Conservation (phyloP, 2,113 vertebrate genomes). For the Sterrhoptilus dennistouni region DNA sequence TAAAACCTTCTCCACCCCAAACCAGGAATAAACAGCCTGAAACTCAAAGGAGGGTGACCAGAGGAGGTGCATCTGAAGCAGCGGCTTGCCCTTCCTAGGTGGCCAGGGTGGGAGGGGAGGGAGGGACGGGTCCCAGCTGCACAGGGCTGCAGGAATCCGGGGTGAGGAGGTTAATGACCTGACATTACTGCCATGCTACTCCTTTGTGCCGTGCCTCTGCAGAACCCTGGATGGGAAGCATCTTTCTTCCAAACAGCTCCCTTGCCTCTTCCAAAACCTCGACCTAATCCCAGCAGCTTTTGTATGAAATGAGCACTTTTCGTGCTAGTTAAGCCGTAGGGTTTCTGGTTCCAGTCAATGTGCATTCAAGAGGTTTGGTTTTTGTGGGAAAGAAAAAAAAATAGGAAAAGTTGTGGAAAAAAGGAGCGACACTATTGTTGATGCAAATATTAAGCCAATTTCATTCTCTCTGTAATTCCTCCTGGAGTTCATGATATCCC, state of each 20-base stretch:
- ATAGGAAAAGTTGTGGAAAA: background rate
- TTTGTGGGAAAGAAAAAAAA: background rate
- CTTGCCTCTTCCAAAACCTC: background rate
- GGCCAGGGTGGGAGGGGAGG: background rate
- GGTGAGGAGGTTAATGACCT: slow-evolving; percentile 60
- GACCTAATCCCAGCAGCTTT: background rate
- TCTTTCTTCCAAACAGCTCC: background rate
- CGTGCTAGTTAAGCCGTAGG: background rate
- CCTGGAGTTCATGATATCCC: background rate
- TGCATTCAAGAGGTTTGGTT: background rate
- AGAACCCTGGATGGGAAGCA: background rate
- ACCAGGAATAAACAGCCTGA: background rate
- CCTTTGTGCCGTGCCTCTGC: background rate
- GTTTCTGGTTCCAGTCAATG: background rate
- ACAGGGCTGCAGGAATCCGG: background rate
- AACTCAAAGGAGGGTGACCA: background rate
- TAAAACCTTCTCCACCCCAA: background rate
- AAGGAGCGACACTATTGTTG: background rate
- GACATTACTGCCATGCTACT: background rate
- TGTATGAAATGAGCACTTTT: background rate
- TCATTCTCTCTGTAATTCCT: background rate
- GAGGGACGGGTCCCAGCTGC: background rate
- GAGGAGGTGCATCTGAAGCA: background rate
- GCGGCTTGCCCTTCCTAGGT: background rate
- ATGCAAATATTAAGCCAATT: background rate